These are phyloP conservation scores for Semnornis frantzii DNA, from an alignment of 2,113 vertebrate genomes.

Conservation along the genomic window DNA sequence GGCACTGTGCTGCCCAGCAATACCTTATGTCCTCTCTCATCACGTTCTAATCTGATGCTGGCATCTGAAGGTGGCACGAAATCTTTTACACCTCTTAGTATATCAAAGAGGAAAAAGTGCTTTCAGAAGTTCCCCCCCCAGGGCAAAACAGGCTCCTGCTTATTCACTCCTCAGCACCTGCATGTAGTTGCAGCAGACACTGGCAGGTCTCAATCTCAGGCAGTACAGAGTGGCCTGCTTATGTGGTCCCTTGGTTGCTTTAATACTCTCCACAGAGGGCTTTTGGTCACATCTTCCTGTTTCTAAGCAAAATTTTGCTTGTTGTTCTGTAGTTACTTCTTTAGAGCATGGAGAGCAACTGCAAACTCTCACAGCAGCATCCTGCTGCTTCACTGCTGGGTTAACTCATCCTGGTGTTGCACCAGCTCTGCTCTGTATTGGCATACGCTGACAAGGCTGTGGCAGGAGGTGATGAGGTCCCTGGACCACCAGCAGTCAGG, in stretches of 20 bases:
- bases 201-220: background rate
- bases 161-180: background rate
- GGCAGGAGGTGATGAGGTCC: background rate
- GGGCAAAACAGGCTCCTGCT: background rate
- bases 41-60: slow-evolving; percentile 51
- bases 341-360: rapidly evolving
- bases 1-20: slow-evolving; percentile 64
- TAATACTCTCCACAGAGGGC: background rate
- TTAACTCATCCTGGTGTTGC: background rate
- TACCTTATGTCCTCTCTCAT: slow-evolving; percentile 67
- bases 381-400: rapidly evolving
- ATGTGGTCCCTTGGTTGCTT: background rate
- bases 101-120: slow-evolving; percentile 6
- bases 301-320: background rate
- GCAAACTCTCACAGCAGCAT: background rate
- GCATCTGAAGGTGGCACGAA: slow-evolving; percentile 49
- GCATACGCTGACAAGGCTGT: rapidly evolving
- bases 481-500: background rate
- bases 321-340: background rate
- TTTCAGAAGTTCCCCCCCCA: background rate
- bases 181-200: background rate
- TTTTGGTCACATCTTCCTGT: background rate
- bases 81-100: slow-evolving; percentile 30
- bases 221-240: background rate
- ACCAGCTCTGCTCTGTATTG: background rate